Base-by-base conservation (phyloP, 1,140 invertebrate species). In the Bombus ignitus region DNA sequence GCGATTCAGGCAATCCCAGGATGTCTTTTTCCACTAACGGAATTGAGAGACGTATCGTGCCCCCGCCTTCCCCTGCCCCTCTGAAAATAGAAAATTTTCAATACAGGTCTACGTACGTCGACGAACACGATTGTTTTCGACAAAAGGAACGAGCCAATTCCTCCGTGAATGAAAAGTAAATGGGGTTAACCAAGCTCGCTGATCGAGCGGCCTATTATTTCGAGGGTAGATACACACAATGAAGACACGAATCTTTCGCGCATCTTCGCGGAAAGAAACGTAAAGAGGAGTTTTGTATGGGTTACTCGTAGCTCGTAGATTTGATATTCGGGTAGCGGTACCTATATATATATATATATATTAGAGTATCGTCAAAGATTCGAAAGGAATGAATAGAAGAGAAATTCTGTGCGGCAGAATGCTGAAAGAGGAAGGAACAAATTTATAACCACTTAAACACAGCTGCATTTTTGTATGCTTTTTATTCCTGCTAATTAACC, bases 131-230 rank as follows among this genome's bases (percentile, higher is more conserved):
- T 90, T 90, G 86, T 90, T 88, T 86, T 90, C 89, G 86, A 90
- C 86, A 90, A 90, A 90, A 90, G 89, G 80, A 90, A 82, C 79
- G 62, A 47, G 65, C 66, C 76, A 53, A 80, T 88, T 88, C 39
- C 57, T 80, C 57, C 79, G 59, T 82, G 88, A 82, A 90, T 86
- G 89, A 90, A 87, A 90, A 88, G 86, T 88, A 88, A 90, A 90
- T 90, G 89, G 89, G 83, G 81, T 90, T 90, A 90, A 90, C 88
- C 88, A 90, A 82, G 85, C 89, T 77, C 78, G 88, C 74, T 70
- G 87, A 66, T 74, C 81, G 57, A 44, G 6, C 88, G 86, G 82
- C 59, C 86, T 85, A 88, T 88, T 90, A 88, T 87, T 88, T 90
- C 80, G 82, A 86, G 88, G 89, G 86, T 86, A 76, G 89, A 88